Conservation (phyloP, 2,113 vertebrate species). For the Gymnarchus niloticus region DNA sequence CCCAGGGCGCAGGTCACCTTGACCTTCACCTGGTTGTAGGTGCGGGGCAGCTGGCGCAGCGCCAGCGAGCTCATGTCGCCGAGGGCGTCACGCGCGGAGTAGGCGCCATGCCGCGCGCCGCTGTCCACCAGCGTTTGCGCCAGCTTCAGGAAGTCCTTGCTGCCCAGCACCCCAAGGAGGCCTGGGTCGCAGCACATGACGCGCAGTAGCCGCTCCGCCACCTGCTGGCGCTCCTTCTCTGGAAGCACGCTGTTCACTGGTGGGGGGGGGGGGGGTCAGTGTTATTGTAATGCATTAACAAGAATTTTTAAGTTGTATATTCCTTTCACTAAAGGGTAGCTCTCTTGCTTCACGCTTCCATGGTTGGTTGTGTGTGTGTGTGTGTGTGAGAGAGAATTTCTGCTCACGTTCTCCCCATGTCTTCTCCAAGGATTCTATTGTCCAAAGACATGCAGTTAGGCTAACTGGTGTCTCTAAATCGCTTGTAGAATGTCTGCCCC, state of each 20-base stretch:
- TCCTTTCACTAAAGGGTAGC: too few relatives aligned
- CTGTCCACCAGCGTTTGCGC: constrained; percentile 93
- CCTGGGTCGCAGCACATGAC: constrained; percentile 93
- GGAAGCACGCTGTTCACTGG: constrained; percentile 79
- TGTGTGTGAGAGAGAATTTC: too few relatives aligned
- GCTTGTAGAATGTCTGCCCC: too few relatives aligned
- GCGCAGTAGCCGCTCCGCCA: constrained; percentile 85
- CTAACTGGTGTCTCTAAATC: too few relatives aligned
- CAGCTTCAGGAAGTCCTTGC: constrained; percentile 94
- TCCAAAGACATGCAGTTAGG: too few relatives aligned
- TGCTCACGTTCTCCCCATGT: too few relatives aligned
- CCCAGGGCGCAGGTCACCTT: constrained; percentile 95
- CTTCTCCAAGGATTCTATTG: too few relatives aligned
- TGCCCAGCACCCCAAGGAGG: constrained; percentile 79
- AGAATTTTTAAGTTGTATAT: too few relatives aligned
- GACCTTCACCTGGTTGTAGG: constrained; percentile 99
- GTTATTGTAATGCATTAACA: too few relatives aligned
- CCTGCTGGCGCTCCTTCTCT: constrained; percentile 94
- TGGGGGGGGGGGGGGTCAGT: constrained; percentile 14
- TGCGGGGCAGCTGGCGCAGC: constrained; percentile 88
- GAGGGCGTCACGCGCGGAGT: constrained; percentile 86
- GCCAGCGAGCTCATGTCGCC: constrained; percentile 92
- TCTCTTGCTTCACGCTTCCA: too few relatives aligned
- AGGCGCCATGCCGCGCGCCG: constrained; percentile 88
- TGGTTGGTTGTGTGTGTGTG: too few relatives aligned